Conservation (phyloP, 2,888 invertebrate genomes). For the Temnothorax ravouxi region DNA sequence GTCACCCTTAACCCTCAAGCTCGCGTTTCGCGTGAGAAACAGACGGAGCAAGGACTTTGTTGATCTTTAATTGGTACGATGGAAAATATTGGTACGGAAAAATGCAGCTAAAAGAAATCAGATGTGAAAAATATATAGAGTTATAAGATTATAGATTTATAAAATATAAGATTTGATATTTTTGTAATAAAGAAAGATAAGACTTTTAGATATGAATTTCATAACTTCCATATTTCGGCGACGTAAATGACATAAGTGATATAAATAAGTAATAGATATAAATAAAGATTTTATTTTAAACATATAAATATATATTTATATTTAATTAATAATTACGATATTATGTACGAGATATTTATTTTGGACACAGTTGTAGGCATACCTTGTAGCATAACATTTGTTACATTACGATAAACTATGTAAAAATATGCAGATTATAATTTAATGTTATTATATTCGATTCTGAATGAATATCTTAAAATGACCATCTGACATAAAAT, state of each 20-base stretch:
- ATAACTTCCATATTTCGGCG: neutral
- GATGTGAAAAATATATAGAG: neutral
- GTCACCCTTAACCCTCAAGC: slow-evolving; percentile 57
- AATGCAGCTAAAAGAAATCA: neutral
- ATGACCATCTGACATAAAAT: neutral
- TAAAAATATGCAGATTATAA: neutral
- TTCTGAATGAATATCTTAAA: neutral
- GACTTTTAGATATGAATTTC: neutral
- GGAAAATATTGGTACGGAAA: neutral
- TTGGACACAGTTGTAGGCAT: neutral
- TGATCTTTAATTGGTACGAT: slow-evolving; percentile 34
- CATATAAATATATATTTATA: too few relatives aligned
- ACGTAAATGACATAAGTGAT: neutral
- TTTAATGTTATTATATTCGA: slow-evolving; percentile 1
- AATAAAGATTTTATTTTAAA: too few relatives aligned
- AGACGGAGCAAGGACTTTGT: neutral
- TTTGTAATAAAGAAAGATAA: neutral
- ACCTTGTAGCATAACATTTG: neutral
- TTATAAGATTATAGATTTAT: too few relatives aligned
- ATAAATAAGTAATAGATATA: too few relatives aligned
- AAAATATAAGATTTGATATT: neutral
- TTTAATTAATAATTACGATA: neutral
- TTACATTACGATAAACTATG: neutral
- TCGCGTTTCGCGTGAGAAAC: slow-evolving; percentile 30
- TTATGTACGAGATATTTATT: neutral